Percentiles rank a stretch among this genome's conserved stretches.
These are phyloP conservation scores for Drosophila crucigera DNA, from an alignment of 2,888 invertebrate genomes.

Conservation along the genomic window DNA sequence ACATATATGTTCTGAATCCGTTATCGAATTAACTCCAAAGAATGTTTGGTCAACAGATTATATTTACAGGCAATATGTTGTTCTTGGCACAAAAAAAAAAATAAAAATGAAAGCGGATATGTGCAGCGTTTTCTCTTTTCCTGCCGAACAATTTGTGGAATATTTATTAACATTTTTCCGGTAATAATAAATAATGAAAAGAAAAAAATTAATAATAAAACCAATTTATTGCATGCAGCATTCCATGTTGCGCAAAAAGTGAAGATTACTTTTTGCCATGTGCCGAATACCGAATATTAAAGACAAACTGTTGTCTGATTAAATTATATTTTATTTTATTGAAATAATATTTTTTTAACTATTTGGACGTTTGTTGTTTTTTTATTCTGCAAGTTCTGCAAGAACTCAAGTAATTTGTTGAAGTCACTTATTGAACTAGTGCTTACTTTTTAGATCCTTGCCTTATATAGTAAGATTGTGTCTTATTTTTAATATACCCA, in stretches of 20 bases:
- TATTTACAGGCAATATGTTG: no score
- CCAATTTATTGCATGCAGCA: background rate
- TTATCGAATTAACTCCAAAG: background rate
- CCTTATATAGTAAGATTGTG: background rate
- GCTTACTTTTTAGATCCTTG: background rate
- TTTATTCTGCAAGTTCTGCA: background rate
- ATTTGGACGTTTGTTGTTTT: background rate
- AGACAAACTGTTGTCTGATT: background rate
- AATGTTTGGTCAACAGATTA: background rate
- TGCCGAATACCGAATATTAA: background rate
- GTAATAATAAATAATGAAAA: conserved; percentile 57
- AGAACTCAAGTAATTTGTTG: background rate
- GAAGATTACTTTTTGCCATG: background rate
- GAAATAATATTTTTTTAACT: background rate
- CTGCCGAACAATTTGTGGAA: conserved; percentile 22
- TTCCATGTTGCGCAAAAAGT: background rate
- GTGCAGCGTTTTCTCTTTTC: background rate
- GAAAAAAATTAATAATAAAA: conserved; percentile 3
- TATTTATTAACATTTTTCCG: conserved; percentile 35
- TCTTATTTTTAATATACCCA: background rate
- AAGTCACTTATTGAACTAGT: background rate
- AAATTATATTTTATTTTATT: background rate
- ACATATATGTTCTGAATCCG: background rate
- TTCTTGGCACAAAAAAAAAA: background rate
- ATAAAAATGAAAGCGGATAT: background rate